A percentile compares a stretch with the other conserved stretches of the same genome.
These are phyloP conservation scores for Peribatodes rhomboidaria DNA, from an alignment of 2,888 invertebrate genomes.

Conservation along the genomic window DNA sequence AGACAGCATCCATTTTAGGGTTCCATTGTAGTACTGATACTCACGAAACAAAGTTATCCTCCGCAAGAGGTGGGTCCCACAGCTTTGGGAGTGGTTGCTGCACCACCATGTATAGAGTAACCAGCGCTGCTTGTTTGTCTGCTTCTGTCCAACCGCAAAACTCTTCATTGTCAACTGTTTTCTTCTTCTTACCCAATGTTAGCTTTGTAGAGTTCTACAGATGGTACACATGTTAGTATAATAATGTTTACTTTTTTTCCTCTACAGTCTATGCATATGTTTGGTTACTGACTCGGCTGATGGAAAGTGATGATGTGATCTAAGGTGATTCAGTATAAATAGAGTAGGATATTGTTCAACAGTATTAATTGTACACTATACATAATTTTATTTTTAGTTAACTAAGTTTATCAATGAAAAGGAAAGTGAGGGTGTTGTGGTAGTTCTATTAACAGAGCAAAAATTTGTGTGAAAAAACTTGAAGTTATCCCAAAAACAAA, in stretches of 20 bases:
- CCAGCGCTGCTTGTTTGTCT: constrained; percentile 89
- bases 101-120: constrained; percentile 88
- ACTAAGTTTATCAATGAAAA: background rate
- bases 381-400: too few species aligned
- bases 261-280: too few species aligned
- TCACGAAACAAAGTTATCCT: constrained; percentile 94
- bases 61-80: constrained; percentile 94
- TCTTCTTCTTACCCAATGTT: constrained; percentile 80
- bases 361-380: too few species aligned
- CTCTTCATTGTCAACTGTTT: constrained; percentile 77
- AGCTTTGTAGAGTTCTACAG: constrained; percentile 80
- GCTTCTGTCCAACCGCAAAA: constrained; percentile 89
- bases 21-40: too few species aligned
- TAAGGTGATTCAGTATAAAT: too few species aligned
- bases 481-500: too few species aligned
- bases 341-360: too few species aligned
- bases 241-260: too few species aligned
- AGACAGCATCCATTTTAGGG: too few species aligned
- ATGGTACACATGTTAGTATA: background rate
- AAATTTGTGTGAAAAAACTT: too few species aligned
- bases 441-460: background rate
- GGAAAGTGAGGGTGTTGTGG: background rate
- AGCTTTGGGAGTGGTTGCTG: constrained; percentile 90
- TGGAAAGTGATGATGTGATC: too few species aligned
- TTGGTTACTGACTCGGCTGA: too few species aligned